These are phyloP conservation scores for Cephalotes varians DNA, from an alignment of 2,888 invertebrate species.

Conservation along the genomic window DNA sequence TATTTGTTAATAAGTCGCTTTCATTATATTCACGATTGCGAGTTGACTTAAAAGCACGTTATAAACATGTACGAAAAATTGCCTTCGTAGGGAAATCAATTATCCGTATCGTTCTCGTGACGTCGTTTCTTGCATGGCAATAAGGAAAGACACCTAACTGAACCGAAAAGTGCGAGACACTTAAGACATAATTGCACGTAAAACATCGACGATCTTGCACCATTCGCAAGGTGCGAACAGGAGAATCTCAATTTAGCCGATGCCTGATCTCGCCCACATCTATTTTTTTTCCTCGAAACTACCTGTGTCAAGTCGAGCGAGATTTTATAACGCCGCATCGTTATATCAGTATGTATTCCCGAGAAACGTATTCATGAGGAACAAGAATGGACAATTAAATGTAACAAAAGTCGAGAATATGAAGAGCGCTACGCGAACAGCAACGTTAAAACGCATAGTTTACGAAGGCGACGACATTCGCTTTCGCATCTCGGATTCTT, in stretches of 20 bases:
- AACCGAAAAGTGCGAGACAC: slow-evolving; percentile 42
- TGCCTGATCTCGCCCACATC: not conserved
- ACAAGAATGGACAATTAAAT: slow-evolving; percentile 29
- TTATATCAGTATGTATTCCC: not conserved
- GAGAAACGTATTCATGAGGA: not conserved
- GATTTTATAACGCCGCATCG: slow-evolving; percentile 23
- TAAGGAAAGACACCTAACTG: slow-evolving; percentile 61
- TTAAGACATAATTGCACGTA: slow-evolving; percentile 72
- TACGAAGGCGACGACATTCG: slow-evolving; percentile 35
- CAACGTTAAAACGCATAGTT: slow-evolving; percentile 27
- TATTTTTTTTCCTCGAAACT: not conserved
- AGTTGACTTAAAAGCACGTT: slow-evolving; percentile 67
- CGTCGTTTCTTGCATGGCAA: slow-evolving; percentile 79
- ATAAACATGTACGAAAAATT: slow-evolving; percentile 80
- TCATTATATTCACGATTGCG: slow-evolving; percentile 18
- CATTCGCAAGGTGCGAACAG: slow-evolving; percentile 63
- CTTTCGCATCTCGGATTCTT: not conserved
- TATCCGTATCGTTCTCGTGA: slow-evolving; percentile 72
- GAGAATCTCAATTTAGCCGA: slow-evolving; percentile 60
- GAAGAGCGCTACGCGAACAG: not conserved
- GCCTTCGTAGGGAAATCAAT: slow-evolving; percentile 78
- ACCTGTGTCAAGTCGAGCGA: not conserved
- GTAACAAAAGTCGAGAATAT: slow-evolving; percentile 22
- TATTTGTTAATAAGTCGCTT: not conserved
- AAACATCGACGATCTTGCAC: slow-evolving; percentile 59